Conservation (phyloP, 2,888 invertebrate genomes). For the Eubasilissa splendida region DNA sequence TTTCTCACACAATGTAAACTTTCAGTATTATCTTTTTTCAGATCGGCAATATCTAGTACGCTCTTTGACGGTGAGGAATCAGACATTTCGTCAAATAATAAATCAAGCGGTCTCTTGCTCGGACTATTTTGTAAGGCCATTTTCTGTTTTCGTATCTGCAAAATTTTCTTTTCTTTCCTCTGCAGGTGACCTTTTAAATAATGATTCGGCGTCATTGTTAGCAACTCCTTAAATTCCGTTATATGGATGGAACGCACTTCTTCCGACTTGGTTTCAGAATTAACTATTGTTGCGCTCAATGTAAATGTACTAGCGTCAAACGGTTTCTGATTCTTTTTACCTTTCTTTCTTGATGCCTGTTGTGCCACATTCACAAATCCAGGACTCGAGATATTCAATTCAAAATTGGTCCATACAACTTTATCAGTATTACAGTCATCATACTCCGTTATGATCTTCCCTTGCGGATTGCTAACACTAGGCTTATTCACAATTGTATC, state of each 20-base stretch:
- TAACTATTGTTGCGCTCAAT: constrained; percentile 40
- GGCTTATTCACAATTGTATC: too few relatives aligned
- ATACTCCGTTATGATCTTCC: too few relatives aligned
- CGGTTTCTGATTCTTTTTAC: not conserved
- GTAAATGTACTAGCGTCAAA: constrained; percentile 5
- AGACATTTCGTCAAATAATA: constrained; percentile 8
- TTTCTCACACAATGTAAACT: not conserved
- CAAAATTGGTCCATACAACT: too few relatives aligned
- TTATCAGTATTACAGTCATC: too few relatives aligned
- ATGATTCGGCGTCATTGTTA: constrained; percentile 7
- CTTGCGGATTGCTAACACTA: too few relatives aligned
- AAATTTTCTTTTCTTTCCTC: not conserved
- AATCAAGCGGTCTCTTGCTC: not conserved
- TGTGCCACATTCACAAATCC: too few relatives aligned
- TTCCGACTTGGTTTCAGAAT: constrained; percentile 22
- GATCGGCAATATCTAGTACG: constrained; percentile 6
- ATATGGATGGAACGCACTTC: constrained; percentile 15
- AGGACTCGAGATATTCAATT: too few relatives aligned
- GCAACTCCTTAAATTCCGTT: constrained; percentile 4
- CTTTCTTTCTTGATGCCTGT: not conserved
- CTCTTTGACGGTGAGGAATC: not conserved
- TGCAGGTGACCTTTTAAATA: not conserved
- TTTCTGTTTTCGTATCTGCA: not conserved
- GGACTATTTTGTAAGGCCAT: not conserved
- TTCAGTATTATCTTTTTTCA: not conserved